These are phyloP conservation scores for Catocala fraxini DNA, from an alignment of 2,888 invertebrate genomes.

Conservation along the genomic window DNA sequence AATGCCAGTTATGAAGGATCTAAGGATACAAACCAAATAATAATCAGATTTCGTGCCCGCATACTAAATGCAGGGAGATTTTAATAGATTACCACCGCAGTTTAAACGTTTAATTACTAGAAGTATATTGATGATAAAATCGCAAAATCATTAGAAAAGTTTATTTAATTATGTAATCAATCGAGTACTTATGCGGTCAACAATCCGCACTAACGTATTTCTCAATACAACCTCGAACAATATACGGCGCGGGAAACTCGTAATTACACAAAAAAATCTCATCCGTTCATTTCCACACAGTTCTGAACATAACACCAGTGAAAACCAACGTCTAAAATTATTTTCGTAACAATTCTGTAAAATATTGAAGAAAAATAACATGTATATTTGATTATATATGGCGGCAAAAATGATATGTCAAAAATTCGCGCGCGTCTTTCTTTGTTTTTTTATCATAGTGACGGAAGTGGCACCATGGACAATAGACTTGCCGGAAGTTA, in stretches of 20 bases:
- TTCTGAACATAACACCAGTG: conserved; percentile 37
- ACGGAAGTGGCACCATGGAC: conserved; percentile 72
- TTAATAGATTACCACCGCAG: not conserved
- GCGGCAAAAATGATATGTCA: conserved; percentile 50
- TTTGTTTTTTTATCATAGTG: conserved; percentile 53
- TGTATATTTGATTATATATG: conserved; percentile 8
- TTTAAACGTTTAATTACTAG: not conserved
- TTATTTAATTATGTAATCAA: conserved; percentile 15
- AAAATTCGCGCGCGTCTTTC: conserved; percentile 45
- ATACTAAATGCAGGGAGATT: not conserved
- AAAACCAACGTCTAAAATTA: conserved; percentile 48
- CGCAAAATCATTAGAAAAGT: conserved; percentile 10
- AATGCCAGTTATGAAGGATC: no score
- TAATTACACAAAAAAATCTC: conserved; percentile 70
- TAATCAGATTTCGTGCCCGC: not conserved
- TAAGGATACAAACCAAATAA: not conserved
- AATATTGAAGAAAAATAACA: not conserved
- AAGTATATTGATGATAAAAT: conserved; percentile 3
- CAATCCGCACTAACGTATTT: conserved; percentile 44
- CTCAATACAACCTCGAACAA: conserved; percentile 65
- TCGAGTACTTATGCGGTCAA: conserved; percentile 18
- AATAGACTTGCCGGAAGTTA: conserved; percentile 72
- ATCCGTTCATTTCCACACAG: conserved; percentile 65
- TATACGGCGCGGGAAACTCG: conserved; percentile 71
- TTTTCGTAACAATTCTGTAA: not conserved